Base-by-base conservation (phyloP, 2,888 invertebrate species). In the Resseliella maxima region DNA sequence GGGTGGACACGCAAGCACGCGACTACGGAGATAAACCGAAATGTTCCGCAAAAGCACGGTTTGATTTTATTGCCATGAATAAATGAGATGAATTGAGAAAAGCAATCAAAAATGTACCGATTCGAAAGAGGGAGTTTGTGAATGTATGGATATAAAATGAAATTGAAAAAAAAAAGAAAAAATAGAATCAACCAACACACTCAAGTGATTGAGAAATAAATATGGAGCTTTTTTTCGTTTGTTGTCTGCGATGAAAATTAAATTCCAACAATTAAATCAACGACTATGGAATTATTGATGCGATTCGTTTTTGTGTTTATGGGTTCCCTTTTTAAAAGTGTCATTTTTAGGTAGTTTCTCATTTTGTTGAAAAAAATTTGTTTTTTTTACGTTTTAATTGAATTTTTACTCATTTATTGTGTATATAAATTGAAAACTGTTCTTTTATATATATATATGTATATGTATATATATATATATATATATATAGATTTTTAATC, bases 281-380 rank as follows among this genome's bases (percentile, higher is more conserved):
- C 10, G 24, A 21, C 72, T 6, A 12, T 35, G 72, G 12, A 72
- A 31, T 72, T 31, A 31, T 31, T 72, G 72, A 72, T 72, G 72
- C 72, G 72, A 72, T 72, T 72, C 72, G 31, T 18, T 72, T 72
- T 72, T 72, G 72, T 72, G 72, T 31, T 72, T 35, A 31, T 72
- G 72, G 31, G 15, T 72, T 72, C 72, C 72, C 72, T 72, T 72
- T 72, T 72, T 72, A 72, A 72, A 72, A 72, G 72, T 72, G 72
- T 72, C 72, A 72, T 72, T 72, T 72, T 59, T 59, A 24, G 59
- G 72, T 72, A 72, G 27, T 72, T 72, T 72, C 18, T 72, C 35
- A 72, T 72, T 72, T 72, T 10, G 31, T 15, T 35, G 15, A 31
- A 72, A 72, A 59, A 24, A n/a, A 12, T 18, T 50, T 18, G 10